Percentiles rank a stretch among this genome's conserved stretches.
Evolutionary conservation across 2,113 vertebrate genomes (phyloP).

Genomic region (Hydrolagus affinis): DNA sequence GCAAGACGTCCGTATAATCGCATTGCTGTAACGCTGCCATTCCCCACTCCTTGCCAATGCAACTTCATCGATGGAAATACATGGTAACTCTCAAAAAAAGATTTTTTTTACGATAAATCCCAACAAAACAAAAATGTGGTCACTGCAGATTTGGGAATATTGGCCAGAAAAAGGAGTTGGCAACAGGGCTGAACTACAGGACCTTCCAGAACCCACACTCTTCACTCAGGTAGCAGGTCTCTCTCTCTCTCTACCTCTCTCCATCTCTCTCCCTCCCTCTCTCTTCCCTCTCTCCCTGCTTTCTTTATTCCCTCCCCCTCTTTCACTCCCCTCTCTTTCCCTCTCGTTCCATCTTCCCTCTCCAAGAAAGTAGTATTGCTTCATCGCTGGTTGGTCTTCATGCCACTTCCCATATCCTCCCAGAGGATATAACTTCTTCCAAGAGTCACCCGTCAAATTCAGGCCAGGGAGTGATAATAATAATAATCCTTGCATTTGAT

Average conservation of each 20-base stretch:
- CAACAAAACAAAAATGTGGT: constrained; percentile 2
- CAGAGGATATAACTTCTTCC: too few species aligned
- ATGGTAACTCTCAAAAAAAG: background rate
- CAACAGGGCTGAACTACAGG: background rate
- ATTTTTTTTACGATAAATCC: background rate
- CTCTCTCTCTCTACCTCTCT: background rate
- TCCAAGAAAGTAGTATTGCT: too few species aligned
- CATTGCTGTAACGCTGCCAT: background rate
- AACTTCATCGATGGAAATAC: background rate
- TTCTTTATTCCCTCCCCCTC: background rate
- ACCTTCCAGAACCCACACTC: too few species aligned
- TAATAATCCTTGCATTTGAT: too few species aligned
- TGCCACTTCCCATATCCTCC: too few species aligned
- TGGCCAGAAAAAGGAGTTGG: background rate
- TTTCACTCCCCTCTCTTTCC: background rate
- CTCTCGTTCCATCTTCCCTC: background rate
- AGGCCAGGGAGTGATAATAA: too few species aligned
- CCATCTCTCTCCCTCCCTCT: background rate
- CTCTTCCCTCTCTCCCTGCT: background rate
- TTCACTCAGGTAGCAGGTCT: too few species aligned
- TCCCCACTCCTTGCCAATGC: background rate
- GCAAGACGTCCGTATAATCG: background rate
- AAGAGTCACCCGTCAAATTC: too few species aligned
- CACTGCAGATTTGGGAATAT: background rate
- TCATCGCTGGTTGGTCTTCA: too few species aligned